Conservation (phyloP, 2,888 invertebrate genomes). For the Harpagoxenus sublaevis region DNA sequence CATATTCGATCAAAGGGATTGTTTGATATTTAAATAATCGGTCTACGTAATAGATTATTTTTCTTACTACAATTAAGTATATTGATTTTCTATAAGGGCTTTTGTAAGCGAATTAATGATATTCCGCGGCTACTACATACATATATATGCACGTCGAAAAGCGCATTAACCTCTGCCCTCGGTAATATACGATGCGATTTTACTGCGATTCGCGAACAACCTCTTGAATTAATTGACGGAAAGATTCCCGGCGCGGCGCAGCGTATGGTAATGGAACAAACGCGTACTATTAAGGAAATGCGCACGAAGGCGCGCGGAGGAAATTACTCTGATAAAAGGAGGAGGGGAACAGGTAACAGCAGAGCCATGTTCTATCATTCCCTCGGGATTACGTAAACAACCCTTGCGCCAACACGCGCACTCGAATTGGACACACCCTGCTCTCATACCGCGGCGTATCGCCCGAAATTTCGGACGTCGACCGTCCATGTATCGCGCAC, state of each 20-base stretch:
- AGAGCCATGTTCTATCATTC: conserved; percentile 60
- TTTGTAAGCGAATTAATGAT: background rate
- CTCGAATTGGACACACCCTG: conserved; percentile 74
- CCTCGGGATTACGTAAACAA: conserved; percentile 71
- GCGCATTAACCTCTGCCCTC: conserved; percentile 6
- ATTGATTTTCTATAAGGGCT: background rate
- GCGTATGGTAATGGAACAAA: conserved; percentile 27
- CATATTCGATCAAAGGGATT: background rate
- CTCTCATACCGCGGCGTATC: conserved; percentile 37
- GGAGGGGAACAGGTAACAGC: conserved; percentile 40
- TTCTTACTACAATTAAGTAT: background rate
- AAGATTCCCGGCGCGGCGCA: conserved; percentile 9
- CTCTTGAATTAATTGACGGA: conserved; percentile 41
- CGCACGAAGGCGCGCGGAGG: conserved; percentile 22
- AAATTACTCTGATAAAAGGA: conserved; percentile 51
- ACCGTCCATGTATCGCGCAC: conserved; percentile 22
- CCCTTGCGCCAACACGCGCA: conserved; percentile 63
- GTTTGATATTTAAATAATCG: background rate
- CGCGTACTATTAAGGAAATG: conserved; percentile 37
- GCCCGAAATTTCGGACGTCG: conserved; percentile 59
- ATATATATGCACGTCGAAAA: background rate
- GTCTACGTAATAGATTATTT: background rate
- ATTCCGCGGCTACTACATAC: background rate
- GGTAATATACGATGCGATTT: background rate
- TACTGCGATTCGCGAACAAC: conserved; percentile 15